Percentiles rank a stretch among this genome's conserved stretches.
Evolutionary conservation across 1,140 invertebrate genomes (phyloP).

Genomic region (Eriosoma lanigerum): DNA sequence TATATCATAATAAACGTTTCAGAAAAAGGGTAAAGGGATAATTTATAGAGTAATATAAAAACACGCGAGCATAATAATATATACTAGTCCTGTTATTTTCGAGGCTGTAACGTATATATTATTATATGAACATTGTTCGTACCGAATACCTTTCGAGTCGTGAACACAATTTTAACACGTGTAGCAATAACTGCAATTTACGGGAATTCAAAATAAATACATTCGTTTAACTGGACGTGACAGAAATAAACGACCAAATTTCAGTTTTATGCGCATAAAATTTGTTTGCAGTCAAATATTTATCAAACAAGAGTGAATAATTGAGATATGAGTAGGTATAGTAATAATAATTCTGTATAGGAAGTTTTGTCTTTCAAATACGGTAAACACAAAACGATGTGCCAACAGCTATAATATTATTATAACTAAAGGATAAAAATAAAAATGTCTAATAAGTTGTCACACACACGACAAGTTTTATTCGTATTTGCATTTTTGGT

Average conservation of each 20-base stretch:
- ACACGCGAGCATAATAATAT: neutral
- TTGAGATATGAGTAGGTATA: neutral
- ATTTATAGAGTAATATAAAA: too few relatives aligned
- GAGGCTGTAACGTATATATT: neutral
- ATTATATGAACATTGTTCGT: neutral
- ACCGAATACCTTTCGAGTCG: too few relatives aligned
- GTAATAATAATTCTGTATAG: neutral
- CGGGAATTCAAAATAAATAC: neutral
- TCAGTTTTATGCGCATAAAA: neutral
- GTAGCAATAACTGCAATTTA: conserved; percentile 10
- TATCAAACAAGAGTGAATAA: neutral
- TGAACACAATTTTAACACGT: conserved; percentile 28
- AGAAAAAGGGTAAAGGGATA: too few relatives aligned
- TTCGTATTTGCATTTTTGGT: too few relatives aligned
- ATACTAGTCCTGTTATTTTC: neutral
- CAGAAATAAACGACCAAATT: neutral
- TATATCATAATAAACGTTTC: too few relatives aligned
- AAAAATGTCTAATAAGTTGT: too few relatives aligned
- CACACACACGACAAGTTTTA: too few relatives aligned
- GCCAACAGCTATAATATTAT: too few relatives aligned
- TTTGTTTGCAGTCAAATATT: neutral
- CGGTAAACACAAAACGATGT: neutral
- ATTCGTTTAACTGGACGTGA: conserved; percentile 14
- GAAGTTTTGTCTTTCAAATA: neutral
- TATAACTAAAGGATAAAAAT: too few relatives aligned